Percentiles rank a stretch among this genome's conserved stretches.
Conservation (phyloP, 2,888 invertebrate species). For the Thymelicus acteon region DNA sequence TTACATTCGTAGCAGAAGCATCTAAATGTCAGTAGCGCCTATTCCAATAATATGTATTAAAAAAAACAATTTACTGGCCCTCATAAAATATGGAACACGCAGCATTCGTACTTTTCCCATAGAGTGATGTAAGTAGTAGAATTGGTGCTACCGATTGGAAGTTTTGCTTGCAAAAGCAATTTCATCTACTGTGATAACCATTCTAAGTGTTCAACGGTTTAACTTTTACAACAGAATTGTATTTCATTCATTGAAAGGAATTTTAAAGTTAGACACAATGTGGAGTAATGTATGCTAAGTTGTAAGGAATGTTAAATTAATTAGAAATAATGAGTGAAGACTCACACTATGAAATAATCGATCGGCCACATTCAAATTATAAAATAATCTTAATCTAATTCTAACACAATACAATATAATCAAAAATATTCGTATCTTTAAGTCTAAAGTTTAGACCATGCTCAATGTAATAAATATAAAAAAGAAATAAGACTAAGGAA, state of each 20-base stretch:
- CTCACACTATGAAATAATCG: slow-evolving; percentile 57
- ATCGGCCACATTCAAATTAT: slow-evolving; percentile 56
- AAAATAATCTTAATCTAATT: slow-evolving; percentile 44
- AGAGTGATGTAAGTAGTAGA: background rate
- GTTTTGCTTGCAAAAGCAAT: background rate
- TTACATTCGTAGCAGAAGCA: no score
- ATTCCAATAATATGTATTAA: no score
- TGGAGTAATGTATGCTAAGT: slow-evolving; percentile 7
- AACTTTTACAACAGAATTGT: no score
- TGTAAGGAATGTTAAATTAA: slow-evolving; percentile 7
- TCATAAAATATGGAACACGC: slow-evolving; percentile 9
- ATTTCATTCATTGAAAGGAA: background rate
- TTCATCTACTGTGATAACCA: background rate
- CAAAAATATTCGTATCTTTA: slow-evolving; percentile 16
- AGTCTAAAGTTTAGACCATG: slow-evolving; percentile 38
- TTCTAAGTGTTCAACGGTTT: background rate
- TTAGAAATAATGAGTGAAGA: slow-evolving; percentile 75
- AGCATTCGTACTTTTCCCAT: slow-evolving; percentile 11
- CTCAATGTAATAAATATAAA: slow-evolving; percentile 41
- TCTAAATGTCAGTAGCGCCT: no score
- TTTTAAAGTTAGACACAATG: slow-evolving; percentile 23
- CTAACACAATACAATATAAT: slow-evolving; percentile 42
- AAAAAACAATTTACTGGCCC: background rate
- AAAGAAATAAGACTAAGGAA: slow-evolving; percentile 36
- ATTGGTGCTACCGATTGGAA: slow-evolving; percentile 27